Evolutionary conservation across 1,140 invertebrate genomes (phyloP), one percentile per base, ranked within the genome.

Genomic region (Hesperophylax magnus): DNA sequence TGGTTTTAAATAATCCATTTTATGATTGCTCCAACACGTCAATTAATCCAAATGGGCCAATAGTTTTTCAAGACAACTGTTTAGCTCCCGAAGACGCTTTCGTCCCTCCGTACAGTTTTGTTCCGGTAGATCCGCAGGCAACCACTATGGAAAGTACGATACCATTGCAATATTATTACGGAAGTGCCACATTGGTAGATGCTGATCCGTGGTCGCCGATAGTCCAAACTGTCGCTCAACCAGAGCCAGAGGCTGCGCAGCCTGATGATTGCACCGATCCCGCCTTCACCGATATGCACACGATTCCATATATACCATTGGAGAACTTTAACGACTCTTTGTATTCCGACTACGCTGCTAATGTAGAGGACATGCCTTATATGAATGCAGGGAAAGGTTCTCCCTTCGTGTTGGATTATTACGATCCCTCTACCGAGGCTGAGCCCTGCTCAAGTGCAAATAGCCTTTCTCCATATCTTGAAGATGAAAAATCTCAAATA

Each of bases 1-100:
- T 90, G 22, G 87, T 91, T 61, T 86, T 91, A 56, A 90, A 91
- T 78, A 91, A 91, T 84, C 89, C 89, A 39, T 91, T 90, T 84
- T 91, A 90, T 78, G 89, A 90, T 75, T 86, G 86, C 67, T 86
- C 89, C 27, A 87, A 87, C 78, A 87, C 88, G 52, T 87, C 88
- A 53, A 84, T 86, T 80, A 85, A 87, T 83, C 80, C 85, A 0
- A 84, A 80, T 11, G 83, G 81, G 63, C 85, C 87, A 77, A 84
- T 90, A 14, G 79, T 88, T 39, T 84, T 90, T 78, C 89, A 89
- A 53, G 89, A 90, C 82, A 89, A 87, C 82, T 90, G 89, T 83
- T 85, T 90, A 83, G 88, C 88, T 20, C 88, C 90, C 81, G 89
- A 90, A 86, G 88, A 90, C 85, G 87, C 88, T 14, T 90, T 88